phyloP scores from a whole-genome alignment of 2,113 vertebrate genomes.

The Pleuronectes platessa region DNA sequence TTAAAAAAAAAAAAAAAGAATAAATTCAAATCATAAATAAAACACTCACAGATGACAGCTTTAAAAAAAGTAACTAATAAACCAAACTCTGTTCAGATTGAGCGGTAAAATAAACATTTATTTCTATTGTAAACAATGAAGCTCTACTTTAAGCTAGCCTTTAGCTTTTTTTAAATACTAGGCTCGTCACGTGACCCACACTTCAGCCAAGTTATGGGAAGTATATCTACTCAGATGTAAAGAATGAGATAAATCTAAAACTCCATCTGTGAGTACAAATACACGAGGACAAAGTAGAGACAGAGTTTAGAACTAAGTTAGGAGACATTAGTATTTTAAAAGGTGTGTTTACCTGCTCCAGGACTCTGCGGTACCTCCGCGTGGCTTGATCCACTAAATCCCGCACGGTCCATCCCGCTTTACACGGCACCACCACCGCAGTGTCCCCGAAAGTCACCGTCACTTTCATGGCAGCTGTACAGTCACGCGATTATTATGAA shows the following conservation, averaged over 20 bases:
- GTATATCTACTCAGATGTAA: background rate
- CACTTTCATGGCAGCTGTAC: constrained; percentile 86
- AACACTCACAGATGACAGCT: no score
- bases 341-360: constrained; percentile 85
- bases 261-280: accelerated
- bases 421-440: constrained; percentile 91
- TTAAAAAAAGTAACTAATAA: no score
- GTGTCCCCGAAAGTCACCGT: constrained; percentile 91
- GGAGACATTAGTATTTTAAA: background rate
- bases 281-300: background rate
- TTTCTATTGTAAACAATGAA: no score
- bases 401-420: constrained; percentile 86
- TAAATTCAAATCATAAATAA: no score
- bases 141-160: background rate
- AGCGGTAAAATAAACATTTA: no score
- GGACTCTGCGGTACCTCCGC: constrained; percentile 86
- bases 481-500: background rate
- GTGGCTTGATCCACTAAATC: constrained; percentile 90
- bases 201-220: background rate
- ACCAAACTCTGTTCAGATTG: no score
- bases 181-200: background rate
- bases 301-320: background rate
- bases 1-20: no score
- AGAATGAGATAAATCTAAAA: background rate
- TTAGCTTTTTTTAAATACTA: background rate